Base-by-base conservation (phyloP, 35 echinoderm and acorn worm genomes). In the Strongylocentrotus purpuratus region DNA sequence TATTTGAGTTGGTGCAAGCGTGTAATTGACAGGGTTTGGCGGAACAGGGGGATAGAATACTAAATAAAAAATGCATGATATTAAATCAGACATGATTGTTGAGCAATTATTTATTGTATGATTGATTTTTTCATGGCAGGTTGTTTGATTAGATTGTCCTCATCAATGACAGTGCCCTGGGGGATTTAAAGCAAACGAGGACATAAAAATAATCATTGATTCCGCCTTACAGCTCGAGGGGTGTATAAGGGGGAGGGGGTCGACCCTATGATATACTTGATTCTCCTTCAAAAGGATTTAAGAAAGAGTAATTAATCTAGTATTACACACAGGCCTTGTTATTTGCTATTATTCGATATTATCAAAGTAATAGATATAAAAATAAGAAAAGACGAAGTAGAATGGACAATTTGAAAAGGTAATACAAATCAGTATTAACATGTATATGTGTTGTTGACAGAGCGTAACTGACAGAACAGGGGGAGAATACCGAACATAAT, bases 81-180 rank as follows among this genome's bases (percentile, higher is more conserved):
- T 78, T 78, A 78, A 78, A 78, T 78, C 22, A n/a, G 65, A n/a
- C 65, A 78, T 28, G 65, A 78, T 78, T 78, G 65, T n/a, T 78
- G 28, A 78, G 65, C 65, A 78, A 78, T 78, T 78, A 78, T 78
- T 15, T 22, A 78, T 78, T 78, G 7, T 18, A 28, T 78, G 65
- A 78, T 78, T 7, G 65, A 78, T 78, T 78, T 78, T 70, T 78
- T 59, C 52, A 22, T 25, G 65, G 28, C 65, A 78, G 65, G 7
- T 28, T 78, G 65, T 22, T 28, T 78, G 65, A 78, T 78, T 28
- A 18, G 65, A 22, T 28, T n/a, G 28, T 8, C 65, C 20, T 78
- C 65, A 28, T 78, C 25, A 22, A 22, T 78, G 20, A 22, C 7
- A 78, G 25, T 28, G 25, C 65, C 25, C 25, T 7, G 20, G 65